Evolutionary conservation across 2,797 vertebrate genomes (phyloP).

Genomic region (Chloroceryle amazona): DNA sequence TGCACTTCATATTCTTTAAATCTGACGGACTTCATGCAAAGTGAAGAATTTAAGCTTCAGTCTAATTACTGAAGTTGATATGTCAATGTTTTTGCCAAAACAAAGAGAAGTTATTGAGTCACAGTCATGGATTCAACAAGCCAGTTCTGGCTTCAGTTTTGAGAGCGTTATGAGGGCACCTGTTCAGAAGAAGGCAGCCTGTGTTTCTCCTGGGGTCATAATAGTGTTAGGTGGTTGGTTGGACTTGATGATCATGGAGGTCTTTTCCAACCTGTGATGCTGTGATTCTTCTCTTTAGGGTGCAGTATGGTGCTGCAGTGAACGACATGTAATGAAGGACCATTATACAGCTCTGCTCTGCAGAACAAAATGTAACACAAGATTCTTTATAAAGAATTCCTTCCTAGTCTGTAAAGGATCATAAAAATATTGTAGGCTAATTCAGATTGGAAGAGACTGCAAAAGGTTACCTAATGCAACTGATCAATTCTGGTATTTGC

Average conservation of each 20-base stretch:
- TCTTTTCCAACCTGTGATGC: no score
- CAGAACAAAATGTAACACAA: neutral
- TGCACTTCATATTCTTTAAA: neutral
- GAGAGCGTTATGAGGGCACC: neutral
- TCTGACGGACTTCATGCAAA: neutral
- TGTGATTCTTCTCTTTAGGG: neutral
- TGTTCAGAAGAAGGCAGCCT: neutral
- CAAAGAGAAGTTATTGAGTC: neutral
- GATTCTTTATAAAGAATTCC: neutral
- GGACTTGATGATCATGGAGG: no score
- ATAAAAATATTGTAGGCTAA: neutral
- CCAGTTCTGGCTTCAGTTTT: neutral
- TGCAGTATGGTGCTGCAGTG: neutral
- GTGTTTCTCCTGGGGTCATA: neutral
- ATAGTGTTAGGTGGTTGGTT: no score
- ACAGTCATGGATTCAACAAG: neutral
- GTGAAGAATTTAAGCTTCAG: neutral
- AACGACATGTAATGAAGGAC: neutral
- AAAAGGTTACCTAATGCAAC: neutral
- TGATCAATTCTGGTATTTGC: neutral
- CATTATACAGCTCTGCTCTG: neutral
- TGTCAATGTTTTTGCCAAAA: neutral
- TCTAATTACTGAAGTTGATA: neutral
- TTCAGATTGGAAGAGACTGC: neutral
- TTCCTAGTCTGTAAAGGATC: neutral